Conservation (phyloP, 1,140 invertebrate genomes). For the Dendrolimus punctatus region DNA sequence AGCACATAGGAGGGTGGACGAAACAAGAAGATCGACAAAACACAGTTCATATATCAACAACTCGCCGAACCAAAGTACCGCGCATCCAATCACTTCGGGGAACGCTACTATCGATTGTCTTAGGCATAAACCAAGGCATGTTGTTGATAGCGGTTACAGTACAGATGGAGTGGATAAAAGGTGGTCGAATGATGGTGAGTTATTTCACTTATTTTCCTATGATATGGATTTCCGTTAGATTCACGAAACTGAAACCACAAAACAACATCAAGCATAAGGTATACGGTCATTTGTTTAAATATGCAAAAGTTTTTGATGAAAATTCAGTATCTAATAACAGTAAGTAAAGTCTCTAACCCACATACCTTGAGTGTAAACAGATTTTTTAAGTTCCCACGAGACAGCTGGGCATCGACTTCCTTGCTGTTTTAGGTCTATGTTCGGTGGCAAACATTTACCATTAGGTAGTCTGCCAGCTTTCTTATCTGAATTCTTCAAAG, state of each 20-base stretch:
- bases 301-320: too few relatives aligned
- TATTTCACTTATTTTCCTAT: background rate
- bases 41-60: conserved; percentile 61
- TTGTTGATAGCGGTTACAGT: conserved; percentile 91
- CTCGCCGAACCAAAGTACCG: conserved; percentile 36
- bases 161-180: conserved; percentile 88
- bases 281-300: background rate
- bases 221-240: background rate
- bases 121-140: conserved; percentile 77
- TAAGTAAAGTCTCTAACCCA: too few relatives aligned
- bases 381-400: too few relatives aligned
- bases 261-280: background rate
- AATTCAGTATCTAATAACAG: too few relatives aligned
- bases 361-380: too few relatives aligned
- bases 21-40: conserved; percentile 62
- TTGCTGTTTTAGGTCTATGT: too few relatives aligned
- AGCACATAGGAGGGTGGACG: conserved; percentile 65
- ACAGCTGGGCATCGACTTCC: too few relatives aligned
- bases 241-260: background rate
- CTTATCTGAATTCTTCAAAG: too few relatives aligned
- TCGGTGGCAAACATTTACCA: too few relatives aligned
- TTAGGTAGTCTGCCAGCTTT: too few relatives aligned
- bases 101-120: conserved; percentile 71
- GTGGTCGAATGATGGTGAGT: conserved; percentile 85
- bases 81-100: conserved; percentile 55